Percentiles rank a stretch among this genome's conserved stretches.
Evolutionary conservation across 2,888 invertebrate genomes (phyloP).

Genomic region (Monoplex corrugatus): DNA sequence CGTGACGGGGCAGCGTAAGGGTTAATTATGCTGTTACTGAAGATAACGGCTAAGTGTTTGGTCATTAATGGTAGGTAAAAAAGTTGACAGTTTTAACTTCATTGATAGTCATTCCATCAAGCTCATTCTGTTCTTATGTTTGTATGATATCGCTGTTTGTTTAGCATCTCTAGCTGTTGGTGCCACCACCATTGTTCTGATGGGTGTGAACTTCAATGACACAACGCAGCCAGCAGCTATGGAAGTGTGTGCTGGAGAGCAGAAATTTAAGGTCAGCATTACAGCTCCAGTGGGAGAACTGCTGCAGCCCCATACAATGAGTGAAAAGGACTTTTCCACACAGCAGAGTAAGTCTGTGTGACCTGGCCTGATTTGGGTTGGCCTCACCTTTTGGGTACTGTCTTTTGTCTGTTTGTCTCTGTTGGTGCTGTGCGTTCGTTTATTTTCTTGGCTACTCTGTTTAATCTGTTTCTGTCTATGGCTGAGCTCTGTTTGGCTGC

Average conservation of each 20-base stretch:
- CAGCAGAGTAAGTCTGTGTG: slow-evolving; percentile 74
- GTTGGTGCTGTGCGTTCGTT: not conserved
- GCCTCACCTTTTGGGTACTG: not conserved
- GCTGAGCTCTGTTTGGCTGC: not conserved
- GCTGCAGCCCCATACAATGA: slow-evolving; percentile 90
- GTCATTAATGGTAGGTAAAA: too few relatives aligned
- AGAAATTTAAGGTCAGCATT: slow-evolving; percentile 82
- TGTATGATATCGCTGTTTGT: not conserved
- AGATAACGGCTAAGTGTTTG: too few relatives aligned
- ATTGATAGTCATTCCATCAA: not conserved
- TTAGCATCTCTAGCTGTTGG: slow-evolving; percentile 85
- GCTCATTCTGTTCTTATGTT: not conserved
- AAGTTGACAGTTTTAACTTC: too few relatives aligned
- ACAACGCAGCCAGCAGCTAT: slow-evolving; percentile 93
- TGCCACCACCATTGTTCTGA: slow-evolving; percentile 86
- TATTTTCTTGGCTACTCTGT: not conserved
- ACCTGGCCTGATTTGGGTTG: not conserved
- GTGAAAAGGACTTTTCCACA: slow-evolving; percentile 86
- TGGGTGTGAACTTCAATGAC: slow-evolving; percentile 96
- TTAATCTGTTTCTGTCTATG: not conserved
- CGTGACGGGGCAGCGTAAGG: too few relatives aligned
- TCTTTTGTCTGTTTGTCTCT: not conserved
- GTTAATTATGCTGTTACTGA: too few relatives aligned
- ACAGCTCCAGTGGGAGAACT: slow-evolving; percentile 94
- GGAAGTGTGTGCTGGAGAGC: slow-evolving; percentile 84